These are phyloP conservation scores for Ectemnius lituratus DNA, from an alignment of 2,888 invertebrate species.

Conservation along the genomic window DNA sequence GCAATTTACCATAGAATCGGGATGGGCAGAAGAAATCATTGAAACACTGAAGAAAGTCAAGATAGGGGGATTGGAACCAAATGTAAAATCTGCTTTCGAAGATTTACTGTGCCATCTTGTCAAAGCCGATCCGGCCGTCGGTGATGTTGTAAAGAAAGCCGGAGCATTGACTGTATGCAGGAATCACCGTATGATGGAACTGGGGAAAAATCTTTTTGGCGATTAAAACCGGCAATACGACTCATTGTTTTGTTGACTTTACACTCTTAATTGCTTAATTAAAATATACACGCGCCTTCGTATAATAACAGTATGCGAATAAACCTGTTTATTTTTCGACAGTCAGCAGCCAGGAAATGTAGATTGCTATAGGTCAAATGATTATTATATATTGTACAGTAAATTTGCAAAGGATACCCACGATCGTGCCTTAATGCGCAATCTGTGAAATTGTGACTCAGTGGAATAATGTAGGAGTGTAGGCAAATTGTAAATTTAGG, in stretches of 20 bases:
- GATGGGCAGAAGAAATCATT: conserved; percentile 95
- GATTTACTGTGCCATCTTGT: conserved; percentile 92
- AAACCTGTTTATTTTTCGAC: too few relatives aligned
- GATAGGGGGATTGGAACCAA: conserved; percentile 88
- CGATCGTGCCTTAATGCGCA: too few relatives aligned
- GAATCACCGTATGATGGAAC: conserved; percentile 92
- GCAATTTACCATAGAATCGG: conserved; percentile 94
- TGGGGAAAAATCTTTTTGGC: conserved; percentile 92
- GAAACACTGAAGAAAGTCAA: conserved; percentile 90
- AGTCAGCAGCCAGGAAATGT: too few relatives aligned
- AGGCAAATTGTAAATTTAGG: conserved; percentile 51
- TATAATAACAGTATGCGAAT: too few relatives aligned
- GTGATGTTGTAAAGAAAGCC: conserved; percentile 87
- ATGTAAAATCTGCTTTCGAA: conserved; percentile 93
- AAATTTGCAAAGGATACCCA: too few relatives aligned
- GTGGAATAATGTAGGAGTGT: neutral
- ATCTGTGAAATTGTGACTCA: too few relatives aligned
- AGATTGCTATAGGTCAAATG: too few relatives aligned
- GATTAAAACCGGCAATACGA: conserved; percentile 80
- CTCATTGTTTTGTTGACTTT: conserved; percentile 11
- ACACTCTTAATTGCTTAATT: conserved; percentile 6
- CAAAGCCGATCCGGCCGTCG: conserved; percentile 87
- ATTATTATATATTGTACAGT: too few relatives aligned
- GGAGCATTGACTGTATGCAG: conserved; percentile 91
- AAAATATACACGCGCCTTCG: too few relatives aligned